phyloP scores from a whole-genome alignment of 2,888 invertebrate species.

The Aleiodes leptofemur region DNA sequence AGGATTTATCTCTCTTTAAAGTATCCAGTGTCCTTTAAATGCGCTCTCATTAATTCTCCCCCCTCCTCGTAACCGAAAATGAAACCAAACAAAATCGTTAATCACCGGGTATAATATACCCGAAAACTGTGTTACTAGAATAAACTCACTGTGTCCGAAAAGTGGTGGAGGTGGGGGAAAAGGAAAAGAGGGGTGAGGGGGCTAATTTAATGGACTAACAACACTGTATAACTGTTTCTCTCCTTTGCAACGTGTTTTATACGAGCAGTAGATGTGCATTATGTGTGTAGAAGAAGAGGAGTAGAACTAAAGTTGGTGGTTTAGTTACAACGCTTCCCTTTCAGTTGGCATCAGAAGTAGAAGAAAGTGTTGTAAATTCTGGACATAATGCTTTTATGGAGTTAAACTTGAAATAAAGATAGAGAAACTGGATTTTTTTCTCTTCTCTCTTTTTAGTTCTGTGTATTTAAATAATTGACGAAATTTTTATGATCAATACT shows the following conservation, averaged over 20 bases:
- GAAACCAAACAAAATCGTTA: slow-evolving; percentile 67
- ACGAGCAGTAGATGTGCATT: slow-evolving; percentile 36
- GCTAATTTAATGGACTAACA: slow-evolving; percentile 54
- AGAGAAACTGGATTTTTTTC: background rate
- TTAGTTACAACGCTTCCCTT: slow-evolving; percentile 58
- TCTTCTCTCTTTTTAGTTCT: background rate
- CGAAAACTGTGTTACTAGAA: slow-evolving; percentile 71
- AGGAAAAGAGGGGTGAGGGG: background rate
- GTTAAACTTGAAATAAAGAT: slow-evolving; percentile 47
- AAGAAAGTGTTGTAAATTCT: slow-evolving; percentile 69
- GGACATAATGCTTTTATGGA: slow-evolving; percentile 60
- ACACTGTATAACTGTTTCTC: background rate
- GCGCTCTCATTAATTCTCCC: slow-evolving; percentile 22
- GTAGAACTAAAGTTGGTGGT: slow-evolving; percentile 11
- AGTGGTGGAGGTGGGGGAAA: background rate
- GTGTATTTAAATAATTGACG: no score
- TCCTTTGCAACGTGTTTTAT: slow-evolving; percentile 17
- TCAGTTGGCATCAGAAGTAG: slow-evolving; percentile 65
- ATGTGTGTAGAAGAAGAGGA: slow-evolving; percentile 16
- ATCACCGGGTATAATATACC: slow-evolving; percentile 41
- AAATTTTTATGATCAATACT: no score
- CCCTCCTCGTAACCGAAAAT: slow-evolving; percentile 49
- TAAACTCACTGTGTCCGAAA: slow-evolving; percentile 61
- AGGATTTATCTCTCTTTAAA: background rate
- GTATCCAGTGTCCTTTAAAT: slow-evolving; percentile 61